Conservation (phyloP, 2,113 vertebrate species). For the Platichthys stellatus region DNA sequence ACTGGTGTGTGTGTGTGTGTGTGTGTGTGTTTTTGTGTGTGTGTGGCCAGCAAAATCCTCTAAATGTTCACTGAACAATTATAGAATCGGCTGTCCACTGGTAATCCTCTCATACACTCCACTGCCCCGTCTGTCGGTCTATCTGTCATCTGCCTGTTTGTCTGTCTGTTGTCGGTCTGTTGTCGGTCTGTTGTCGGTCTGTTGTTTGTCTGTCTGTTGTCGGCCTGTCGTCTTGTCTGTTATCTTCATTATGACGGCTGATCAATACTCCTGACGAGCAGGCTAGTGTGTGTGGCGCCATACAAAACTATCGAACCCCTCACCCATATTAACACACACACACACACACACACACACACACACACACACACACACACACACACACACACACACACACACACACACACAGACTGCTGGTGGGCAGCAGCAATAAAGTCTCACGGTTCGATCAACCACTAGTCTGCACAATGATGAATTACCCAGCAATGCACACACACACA, state of each 20-base stretch:
- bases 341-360: slow-evolving; percentile 21
- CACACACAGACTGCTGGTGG: slow-evolving; percentile 31
- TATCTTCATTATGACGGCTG: slow-evolving; percentile 78
- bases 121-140: slow-evolving; percentile 70
- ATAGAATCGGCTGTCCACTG: slow-evolving; percentile 72
- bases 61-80: slow-evolving; percentile 83
- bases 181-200: slow-evolving; percentile 33
- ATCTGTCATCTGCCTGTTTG: slow-evolving; percentile 52
- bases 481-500: slow-evolving; percentile 68
- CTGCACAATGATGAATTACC: slow-evolving; percentile 77
- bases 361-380: slow-evolving; percentile 19
- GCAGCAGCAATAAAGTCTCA: slow-evolving; percentile 60
- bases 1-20: slow-evolving; percentile 31
- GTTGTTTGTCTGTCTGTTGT: neutral
- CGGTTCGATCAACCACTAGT: slow-evolving; percentile 50
- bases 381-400: slow-evolving; percentile 15
- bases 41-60: slow-evolving; percentile 52
- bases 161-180: slow-evolving; percentile 34
- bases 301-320: slow-evolving; percentile 6
- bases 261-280: slow-evolving; percentile 86
- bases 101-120: slow-evolving; percentile 83
- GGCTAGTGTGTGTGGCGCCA: slow-evolving; percentile 57
- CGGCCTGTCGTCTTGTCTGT: slow-evolving; percentile 22
- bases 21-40: slow-evolving; percentile 43
- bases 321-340: neutral